phyloP scores from a whole-genome alignment of 2,888 invertebrate species.

The Trichogramma evanescens region DNA sequence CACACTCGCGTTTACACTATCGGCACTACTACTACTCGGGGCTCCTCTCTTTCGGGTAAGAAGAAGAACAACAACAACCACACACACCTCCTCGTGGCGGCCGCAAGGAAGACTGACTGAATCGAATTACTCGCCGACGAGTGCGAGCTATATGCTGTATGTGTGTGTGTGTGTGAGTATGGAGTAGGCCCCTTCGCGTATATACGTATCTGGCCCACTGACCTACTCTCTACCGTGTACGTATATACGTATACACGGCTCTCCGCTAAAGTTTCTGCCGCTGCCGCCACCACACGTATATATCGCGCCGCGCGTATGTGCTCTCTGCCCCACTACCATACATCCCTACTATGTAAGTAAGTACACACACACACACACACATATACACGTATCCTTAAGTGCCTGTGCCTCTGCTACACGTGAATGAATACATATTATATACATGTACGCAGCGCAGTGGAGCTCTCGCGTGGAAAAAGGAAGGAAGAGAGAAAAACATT shows the following conservation, averaged over 20 bases:
- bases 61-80: background rate
- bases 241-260: constrained; percentile 9
- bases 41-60: background rate
- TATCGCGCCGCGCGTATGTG: too few relatives aligned
- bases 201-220: constrained; percentile 45
- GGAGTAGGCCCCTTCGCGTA: constrained; percentile 39
- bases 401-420: too few relatives aligned
- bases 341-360: too few relatives aligned
- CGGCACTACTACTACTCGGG: too few relatives aligned
- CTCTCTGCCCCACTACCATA: too few relatives aligned
- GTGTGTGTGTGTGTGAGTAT: too few relatives aligned
- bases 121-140: constrained; percentile 25
- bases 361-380: too few relatives aligned
- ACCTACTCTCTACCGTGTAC: constrained; percentile 41
- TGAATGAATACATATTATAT: too few relatives aligned
- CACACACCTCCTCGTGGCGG: constrained; percentile 9
- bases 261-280: constrained; percentile 11
- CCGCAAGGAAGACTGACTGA: constrained; percentile 45
- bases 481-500: too few relatives aligned
- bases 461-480: background rate
- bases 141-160: background rate
- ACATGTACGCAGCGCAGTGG: too few relatives aligned
- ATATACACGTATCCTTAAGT: too few relatives aligned
- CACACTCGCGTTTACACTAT: too few relatives aligned
- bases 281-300: constrained; percentile 10